Evolutionary conservation across 2,797 vertebrate species (phyloP).

Genomic region (Acanthopagrus latus): DNA sequence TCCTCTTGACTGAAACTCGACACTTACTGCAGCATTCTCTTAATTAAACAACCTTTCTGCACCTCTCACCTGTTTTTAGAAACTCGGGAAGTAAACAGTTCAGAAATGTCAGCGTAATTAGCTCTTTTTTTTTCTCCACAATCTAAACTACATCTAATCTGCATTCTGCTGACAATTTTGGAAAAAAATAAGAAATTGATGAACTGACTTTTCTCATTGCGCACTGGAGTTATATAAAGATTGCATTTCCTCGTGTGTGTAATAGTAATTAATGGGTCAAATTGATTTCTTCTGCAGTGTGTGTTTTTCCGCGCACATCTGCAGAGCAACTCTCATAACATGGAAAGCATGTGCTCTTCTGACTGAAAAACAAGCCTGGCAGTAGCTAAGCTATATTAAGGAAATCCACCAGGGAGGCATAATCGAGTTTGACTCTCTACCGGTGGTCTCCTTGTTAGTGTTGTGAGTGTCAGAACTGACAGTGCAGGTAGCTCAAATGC

Average conservation of each 20-base stretch:
- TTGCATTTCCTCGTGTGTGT: not conserved
- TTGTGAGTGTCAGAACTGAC: conserved; percentile 84
- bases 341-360: conserved; percentile 51
- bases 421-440: conserved; percentile 84
- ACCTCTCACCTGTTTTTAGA: conserved; percentile 29
- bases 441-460: conserved; percentile 87
- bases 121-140: not conserved
- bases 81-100: conserved; percentile 17
- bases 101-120: conserved; percentile 16
- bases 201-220: conserved; percentile 7
- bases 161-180: not conserved
- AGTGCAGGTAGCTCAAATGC: conserved; percentile 88
- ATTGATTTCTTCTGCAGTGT: not conserved
- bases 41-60: conserved; percentile 51
- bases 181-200: conserved; percentile 1
- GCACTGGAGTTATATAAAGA: not conserved
- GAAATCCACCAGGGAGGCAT: conserved; percentile 78
- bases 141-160: not conserved
- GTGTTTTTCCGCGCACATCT: conserved; percentile 29
- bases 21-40: conserved; percentile 36
- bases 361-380: conserved; percentile 68
- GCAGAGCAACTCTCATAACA: conserved; percentile 36
- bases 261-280: not conserved
- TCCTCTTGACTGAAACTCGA: conserved; percentile 34
- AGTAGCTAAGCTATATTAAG: conserved; percentile 77